Evolutionary conservation across 2,113 vertebrate genomes (phyloP).

Genomic region (Dasyornis broadbenti): DNA sequence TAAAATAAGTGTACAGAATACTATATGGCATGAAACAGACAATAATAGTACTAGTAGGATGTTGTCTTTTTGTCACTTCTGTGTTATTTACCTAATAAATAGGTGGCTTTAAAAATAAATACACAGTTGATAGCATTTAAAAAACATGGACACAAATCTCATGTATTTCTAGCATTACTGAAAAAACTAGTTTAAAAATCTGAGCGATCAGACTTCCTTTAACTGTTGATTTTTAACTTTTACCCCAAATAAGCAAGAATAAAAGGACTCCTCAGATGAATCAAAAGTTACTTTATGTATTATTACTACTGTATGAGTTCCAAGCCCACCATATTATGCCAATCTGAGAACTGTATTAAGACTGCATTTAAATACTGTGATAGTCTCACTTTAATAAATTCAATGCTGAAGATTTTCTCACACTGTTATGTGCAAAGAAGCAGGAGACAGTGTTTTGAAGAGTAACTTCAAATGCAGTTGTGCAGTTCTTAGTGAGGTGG

Average conservation of each 20-base stretch:
- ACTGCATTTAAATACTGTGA: not conserved
- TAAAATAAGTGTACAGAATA: not conserved
- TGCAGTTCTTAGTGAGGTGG: not conserved
- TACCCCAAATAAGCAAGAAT: not conserved
- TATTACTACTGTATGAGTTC: not conserved
- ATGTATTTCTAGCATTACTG: not conserved
- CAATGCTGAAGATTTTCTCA: not conserved
- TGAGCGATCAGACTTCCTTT: not conserved
- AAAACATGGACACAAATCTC: not conserved
- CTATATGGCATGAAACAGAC: not conserved
- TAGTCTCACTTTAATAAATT: not conserved
- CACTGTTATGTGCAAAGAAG: not conserved
- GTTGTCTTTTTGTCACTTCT: not conserved
- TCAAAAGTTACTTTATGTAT: not conserved
- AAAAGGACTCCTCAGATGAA: not conserved
- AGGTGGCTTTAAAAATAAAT: not conserved
- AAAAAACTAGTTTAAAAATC: not conserved
- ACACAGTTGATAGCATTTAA: not conserved
- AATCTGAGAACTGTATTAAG: not conserved
- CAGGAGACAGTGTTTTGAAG: not conserved
- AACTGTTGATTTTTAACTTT: not conserved
- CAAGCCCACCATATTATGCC: not conserved
- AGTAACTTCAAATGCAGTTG: not conserved
- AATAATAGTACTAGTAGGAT: not conserved
- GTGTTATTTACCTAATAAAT: not conserved